phyloP scores from a whole-genome alignment of 2,113 vertebrate species.

The Nycticebus coucang region DNA sequence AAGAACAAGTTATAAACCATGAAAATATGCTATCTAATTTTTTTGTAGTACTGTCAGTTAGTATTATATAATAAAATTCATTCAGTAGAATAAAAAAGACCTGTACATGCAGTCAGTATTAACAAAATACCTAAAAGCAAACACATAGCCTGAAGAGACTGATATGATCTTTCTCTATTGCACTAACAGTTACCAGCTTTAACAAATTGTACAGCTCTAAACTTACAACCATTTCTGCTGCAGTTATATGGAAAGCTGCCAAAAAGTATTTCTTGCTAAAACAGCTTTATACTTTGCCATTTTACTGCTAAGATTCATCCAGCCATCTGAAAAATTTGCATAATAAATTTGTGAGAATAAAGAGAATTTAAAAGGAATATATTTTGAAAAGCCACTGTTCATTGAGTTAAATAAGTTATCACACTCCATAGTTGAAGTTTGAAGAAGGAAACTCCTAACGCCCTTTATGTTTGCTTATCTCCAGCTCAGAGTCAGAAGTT shows the following conservation, averaged over 20 bases:
- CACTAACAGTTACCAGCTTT: slow-evolving; percentile 72
- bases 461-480: slow-evolving; percentile 49
- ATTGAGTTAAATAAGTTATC: slow-evolving; percentile 47
- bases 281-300: slow-evolving; percentile 47
- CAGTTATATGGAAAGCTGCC: slow-evolving; percentile 53
- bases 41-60: slow-evolving; percentile 25
- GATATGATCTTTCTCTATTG: slow-evolving; percentile 53
- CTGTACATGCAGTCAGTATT: slow-evolving; percentile 66
- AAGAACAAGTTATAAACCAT: slow-evolving; percentile 51
- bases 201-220: slow-evolving; percentile 58
- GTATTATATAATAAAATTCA: slow-evolving; percentile 56
- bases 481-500: slow-evolving; percentile 32
- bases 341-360: slow-evolving; percentile 64
- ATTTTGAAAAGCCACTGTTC: slow-evolving; percentile 53
- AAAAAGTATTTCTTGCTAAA: slow-evolving; percentile 61
- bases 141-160: slow-evolving; percentile 63
- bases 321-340: slow-evolving; percentile 44
- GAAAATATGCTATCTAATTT: slow-evolving; percentile 50
- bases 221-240: slow-evolving; percentile 53
- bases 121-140: slow-evolving; percentile 66
- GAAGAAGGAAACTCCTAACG: slow-evolving; percentile 32
- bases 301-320: slow-evolving; percentile 39
- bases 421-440: not conserved
- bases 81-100: slow-evolving; percentile 63
- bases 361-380: not conserved